These are phyloP conservation scores for Agelas oroides DNA, from an alignment of 37 sponge, comb jelly and placozoan species.

Conservation along the genomic window DNA sequence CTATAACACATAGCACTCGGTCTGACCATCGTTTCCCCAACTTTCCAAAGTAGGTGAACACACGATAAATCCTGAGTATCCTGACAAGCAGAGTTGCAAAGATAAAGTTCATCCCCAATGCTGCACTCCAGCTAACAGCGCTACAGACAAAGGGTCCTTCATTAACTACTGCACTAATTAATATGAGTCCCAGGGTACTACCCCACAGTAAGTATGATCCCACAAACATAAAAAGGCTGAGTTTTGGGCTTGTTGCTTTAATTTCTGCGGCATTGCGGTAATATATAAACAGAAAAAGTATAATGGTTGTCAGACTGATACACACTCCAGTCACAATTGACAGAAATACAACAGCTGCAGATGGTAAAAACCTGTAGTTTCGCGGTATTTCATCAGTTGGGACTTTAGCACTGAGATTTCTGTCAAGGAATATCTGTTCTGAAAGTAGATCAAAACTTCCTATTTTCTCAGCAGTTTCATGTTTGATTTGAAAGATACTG, in stretches of 20 bases:
- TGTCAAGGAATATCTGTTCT: too few species aligned
- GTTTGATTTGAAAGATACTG: too few species aligned
- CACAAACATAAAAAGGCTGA: constrained; percentile 34
- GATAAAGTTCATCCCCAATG: constrained; percentile 35
- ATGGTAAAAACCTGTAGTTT: not conserved
- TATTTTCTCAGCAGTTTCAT: too few species aligned
- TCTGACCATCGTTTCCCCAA: constrained; percentile 49
- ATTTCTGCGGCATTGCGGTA: too few species aligned
- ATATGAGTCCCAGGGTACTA: constrained; percentile 3
- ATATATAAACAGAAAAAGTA: too few species aligned
- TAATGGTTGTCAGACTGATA: too few species aligned
- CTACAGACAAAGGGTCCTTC: not conserved
- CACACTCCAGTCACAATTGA: not conserved
- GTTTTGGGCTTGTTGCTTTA: too few species aligned
- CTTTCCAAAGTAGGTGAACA: constrained; percentile 53
- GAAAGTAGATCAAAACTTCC: too few species aligned
- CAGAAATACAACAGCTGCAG: not conserved
- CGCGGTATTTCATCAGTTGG: too few species aligned
- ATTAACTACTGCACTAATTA: not conserved
- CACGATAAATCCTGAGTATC: constrained; percentile 32
- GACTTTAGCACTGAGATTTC: too few species aligned
- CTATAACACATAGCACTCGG: not conserved
- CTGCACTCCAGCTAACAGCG: not conserved
- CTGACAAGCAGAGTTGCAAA: constrained; percentile 32
- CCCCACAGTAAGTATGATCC: constrained; percentile 27